Evolutionary conservation across 2,888 invertebrate species (phyloP), one percentile per base, ranked within the genome.

Genomic region (Xanthorhoe spadicearia): DNA sequence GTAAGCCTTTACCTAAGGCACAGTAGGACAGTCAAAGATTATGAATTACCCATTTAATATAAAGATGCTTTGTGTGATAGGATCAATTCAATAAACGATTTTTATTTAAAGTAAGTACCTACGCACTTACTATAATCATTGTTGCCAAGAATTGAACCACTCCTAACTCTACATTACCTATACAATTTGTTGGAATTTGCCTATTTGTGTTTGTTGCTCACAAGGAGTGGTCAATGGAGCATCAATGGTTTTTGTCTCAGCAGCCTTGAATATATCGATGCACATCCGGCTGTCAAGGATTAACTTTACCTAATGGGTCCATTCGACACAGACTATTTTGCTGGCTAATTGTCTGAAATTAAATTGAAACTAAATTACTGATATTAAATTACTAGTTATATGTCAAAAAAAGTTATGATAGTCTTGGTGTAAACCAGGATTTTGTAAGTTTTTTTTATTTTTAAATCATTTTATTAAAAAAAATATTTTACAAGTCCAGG

Each of bases 211-310:
- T 61, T 68, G 60, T 57, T 61, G 49, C 13, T 32, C 19, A 35
- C 32, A 51, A 61, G 68, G 68, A 68, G 68, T 51, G 68, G 56
- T 54, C 61, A 48, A 53, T 63, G 52, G 15, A 63, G 60, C 56
- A 52, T 70, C 58, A 72, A 69, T 69, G 67, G 62, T 56, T 23
- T 64, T 68, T 74, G 68, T 72, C 68, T 66, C 68, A 60, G 58
- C 50, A 69, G 61, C 74, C 74, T 74, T 74, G 74, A 54, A 56
- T 55, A 51, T 57, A 61, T 61, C 64, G 32, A 61, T 61, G 9
- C 43, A 57, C 49, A 60, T 63, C 63, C 56, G 23, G 54, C 32
- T 35, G 15, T 18, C 58, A 62, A 58, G 57, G 57, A 50, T 38
- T 55, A 49, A 7, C 18, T 18, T 23, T 19, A 28, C 46, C n/a